A percentile compares a stretch with the other conserved stretches of the same genome.
phyloP scores from a whole-genome alignment of 1,140 invertebrate species.

The Eufriesea mexicana region DNA sequence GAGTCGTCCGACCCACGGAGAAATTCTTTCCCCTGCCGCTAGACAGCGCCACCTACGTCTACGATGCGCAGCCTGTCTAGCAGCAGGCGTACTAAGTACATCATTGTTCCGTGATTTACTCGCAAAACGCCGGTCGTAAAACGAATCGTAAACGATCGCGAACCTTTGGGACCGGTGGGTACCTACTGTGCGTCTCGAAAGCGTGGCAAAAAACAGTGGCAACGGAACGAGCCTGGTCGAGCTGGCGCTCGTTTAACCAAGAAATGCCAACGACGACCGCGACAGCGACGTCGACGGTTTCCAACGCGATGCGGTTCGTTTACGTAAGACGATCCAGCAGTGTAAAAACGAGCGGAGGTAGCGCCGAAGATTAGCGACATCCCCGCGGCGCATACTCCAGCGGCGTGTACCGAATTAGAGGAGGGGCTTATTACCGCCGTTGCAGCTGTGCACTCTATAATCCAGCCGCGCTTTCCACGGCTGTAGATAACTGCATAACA shows the following conservation, averaged over 20 bases:
- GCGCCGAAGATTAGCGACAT: slow-evolving; percentile 49
- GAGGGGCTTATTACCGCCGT: slow-evolving; percentile 69
- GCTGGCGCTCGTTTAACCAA: neutral
- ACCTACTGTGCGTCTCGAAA: neutral
- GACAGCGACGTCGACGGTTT: neutral
- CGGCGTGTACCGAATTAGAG: slow-evolving; percentile 64
- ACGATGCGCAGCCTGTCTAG: neutral
- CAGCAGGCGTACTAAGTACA: neutral
- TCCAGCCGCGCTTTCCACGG: slow-evolving; percentile 50
- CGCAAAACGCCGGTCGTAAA: slow-evolving; percentile 12
- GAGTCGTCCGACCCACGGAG: neutral
- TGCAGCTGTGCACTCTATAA: slow-evolving; percentile 70
- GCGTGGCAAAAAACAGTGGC: neutral
- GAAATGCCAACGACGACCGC: neutral
- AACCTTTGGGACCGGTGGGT: too few relatives aligned
- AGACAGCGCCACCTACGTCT: too few relatives aligned
- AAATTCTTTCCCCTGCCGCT: neutral
- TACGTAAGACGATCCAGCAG: slow-evolving; percentile 49
- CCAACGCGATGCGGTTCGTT: slow-evolving; percentile 30
- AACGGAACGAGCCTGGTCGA: neutral
- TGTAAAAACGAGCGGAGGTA: slow-evolving; percentile 49
- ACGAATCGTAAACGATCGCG: slow-evolving; percentile 25
- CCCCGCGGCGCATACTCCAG: slow-evolving; percentile 9
- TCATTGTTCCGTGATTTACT: slow-evolving; percentile 26
- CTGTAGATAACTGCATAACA: slow-evolving; percentile 7